Conservation (phyloP, 2,113 vertebrate species). For the Calidris pygmaea region DNA sequence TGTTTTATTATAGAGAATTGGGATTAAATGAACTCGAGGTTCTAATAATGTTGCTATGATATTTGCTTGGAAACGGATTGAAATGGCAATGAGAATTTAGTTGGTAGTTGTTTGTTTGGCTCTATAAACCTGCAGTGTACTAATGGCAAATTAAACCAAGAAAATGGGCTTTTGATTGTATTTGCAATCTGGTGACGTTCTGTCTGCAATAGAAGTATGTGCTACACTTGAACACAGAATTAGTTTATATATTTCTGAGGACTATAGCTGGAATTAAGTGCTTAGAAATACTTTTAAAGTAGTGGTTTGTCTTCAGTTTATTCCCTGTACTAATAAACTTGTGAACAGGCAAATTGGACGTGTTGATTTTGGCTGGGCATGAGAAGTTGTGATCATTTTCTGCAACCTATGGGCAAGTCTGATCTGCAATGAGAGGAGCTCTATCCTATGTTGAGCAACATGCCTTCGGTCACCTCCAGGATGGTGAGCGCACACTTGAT, state of each 20-base stretch:
- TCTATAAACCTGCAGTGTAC: neutral
- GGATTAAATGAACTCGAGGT: neutral
- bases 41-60: constrained; percentile 30
- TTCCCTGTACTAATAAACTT: neutral
- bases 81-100: constrained; percentile 1
- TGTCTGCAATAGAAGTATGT: neutral
- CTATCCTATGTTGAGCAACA: neutral
- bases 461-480: neutral
- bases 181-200: constrained; percentile 39
- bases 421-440: neutral
- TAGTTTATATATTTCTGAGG: neutral
- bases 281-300: neutral
- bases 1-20: neutral
- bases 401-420: neutral
- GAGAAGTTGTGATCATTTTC: neutral
- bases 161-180: constrained; percentile 46
- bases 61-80: constrained; percentile 26
- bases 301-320: neutral
- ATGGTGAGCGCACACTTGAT: accelerated
- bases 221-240: neutral
- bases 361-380: neutral
- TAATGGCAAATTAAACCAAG: constrained; percentile 45
- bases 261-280: neutral
- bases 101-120: constrained; percentile 1
- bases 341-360: neutral